phyloP scores from a whole-genome alignment of 2,797 vertebrate genomes.

The Erpetoichthys calabaricus region DNA sequence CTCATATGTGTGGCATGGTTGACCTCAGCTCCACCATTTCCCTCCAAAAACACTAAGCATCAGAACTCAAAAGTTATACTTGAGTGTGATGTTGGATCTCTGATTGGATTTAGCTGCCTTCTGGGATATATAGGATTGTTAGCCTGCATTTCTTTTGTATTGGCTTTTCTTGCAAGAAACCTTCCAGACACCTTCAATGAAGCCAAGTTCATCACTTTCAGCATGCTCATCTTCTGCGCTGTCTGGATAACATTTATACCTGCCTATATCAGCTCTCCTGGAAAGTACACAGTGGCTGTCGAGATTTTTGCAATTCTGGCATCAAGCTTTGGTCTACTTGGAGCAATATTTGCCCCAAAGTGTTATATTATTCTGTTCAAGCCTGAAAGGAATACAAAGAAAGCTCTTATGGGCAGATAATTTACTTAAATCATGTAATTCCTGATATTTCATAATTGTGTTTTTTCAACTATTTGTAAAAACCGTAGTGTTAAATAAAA shows the following conservation, averaged over 20 bases:
- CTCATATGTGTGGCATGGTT: constrained; percentile 37
- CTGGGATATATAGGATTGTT: constrained; percentile 31
- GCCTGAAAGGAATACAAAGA: constrained; percentile 32
- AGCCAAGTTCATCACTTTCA: constrained; percentile 35
- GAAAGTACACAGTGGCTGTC: constrained; percentile 32
- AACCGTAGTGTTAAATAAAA: no score
- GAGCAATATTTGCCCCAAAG: constrained; percentile 33
- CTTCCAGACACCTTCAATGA: constrained; percentile 33
- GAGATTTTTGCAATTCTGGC: constrained; percentile 35
- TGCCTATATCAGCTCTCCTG: constrained; percentile 31
- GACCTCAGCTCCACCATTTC: not conserved
- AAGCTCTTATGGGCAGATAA: constrained; percentile 20
- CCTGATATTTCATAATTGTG: no score
- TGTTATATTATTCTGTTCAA: constrained; percentile 32
- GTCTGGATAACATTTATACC: constrained; percentile 34
- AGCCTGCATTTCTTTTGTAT: constrained; percentile 25
- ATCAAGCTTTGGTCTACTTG: constrained; percentile 29
- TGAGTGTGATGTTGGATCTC: constrained; percentile 25
- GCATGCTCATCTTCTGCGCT: constrained; percentile 33
- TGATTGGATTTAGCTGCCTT: constrained; percentile 23
- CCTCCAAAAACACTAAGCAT: not conserved
- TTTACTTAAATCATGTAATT: no score
- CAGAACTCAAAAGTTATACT: constrained; percentile 7
- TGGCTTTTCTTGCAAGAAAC: constrained; percentile 32
- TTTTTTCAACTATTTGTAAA: no score